These are phyloP conservation scores for Erannis defoliaria DNA, from an alignment of 2,888 invertebrate genomes.

Conservation along the genomic window DNA sequence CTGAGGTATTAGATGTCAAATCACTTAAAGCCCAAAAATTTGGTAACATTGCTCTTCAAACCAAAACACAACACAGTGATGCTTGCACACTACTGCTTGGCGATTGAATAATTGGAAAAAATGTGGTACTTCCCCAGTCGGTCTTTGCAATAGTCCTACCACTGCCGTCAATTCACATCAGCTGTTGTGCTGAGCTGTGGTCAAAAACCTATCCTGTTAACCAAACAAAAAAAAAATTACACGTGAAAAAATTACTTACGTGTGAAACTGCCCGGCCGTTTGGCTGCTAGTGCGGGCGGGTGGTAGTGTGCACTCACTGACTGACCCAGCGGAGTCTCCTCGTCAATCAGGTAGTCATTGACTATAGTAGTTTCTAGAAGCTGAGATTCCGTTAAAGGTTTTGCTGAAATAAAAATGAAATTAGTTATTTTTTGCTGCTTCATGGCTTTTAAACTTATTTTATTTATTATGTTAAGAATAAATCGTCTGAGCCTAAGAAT, in stretches of 20 bases:
- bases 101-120: too few species aligned
- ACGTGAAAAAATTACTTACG: slow-evolving; percentile 51
- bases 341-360: slow-evolving; percentile 62
- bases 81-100: too few species aligned
- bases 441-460: neutral
- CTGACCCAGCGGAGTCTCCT: slow-evolving; percentile 74
- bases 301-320: slow-evolving; percentile 55
- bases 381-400: slow-evolving; percentile 56
- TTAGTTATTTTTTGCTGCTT: slow-evolving; percentile 2
- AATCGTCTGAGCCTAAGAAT: too few species aligned
- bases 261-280: slow-evolving; percentile 45
- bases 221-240: neutral
- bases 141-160: too few species aligned
- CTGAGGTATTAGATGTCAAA: too few species aligned
- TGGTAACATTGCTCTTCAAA: too few species aligned
- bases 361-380: slow-evolving; percentile 53
- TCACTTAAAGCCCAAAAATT: too few species aligned
- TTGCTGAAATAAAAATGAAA: slow-evolving; percentile 49
- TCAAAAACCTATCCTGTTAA: neutral
- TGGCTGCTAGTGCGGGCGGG: slow-evolving; percentile 40
- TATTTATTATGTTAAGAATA: too few species aligned
- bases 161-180: too few species aligned
- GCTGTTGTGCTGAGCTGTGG: too few species aligned
- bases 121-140: too few species aligned
- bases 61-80: too few species aligned